Base-by-base conservation (phyloP, 2,888 invertebrate genomes). In the Bembecia ichneumoniformis region DNA sequence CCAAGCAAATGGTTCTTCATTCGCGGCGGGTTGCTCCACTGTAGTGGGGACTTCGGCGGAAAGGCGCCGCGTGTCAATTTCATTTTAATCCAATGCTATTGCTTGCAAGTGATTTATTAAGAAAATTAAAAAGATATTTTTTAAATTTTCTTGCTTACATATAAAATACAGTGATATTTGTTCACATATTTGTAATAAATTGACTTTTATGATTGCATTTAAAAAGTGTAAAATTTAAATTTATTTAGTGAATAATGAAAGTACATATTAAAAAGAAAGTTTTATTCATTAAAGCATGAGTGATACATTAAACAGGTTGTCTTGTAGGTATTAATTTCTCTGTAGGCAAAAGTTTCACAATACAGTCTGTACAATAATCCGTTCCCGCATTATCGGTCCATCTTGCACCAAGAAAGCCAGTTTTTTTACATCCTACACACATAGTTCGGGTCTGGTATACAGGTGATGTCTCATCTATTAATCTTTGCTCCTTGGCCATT, bases 361-460 rank as follows among this genome's bases (percentile, higher is more conserved):
- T 61, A 63, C 87, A 87, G 52, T 87, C 87, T 2, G 87, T 87
- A 53, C 87, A 87, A 56, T 80, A 87, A 53, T 86, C 87, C 34
- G 86, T 86, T 0, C 87, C 87, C 0, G 86, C 66, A 56, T 86
- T 83, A 50, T 87, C 87, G 0, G 87, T 87, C 87, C 87, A 87
- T 51, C 86, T 63, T 3, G 87, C 84, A 52, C 87, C 87, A 0
- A 83, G 62, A 52, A 87, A 87, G 0, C 80, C 82, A 45, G 68
- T 76, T 52, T 76, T 81, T 36, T 79, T 76, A 56, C 87, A 87
- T 1, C 84, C 86, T 46, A 86, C 83, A 66, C 87, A 87, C 70
- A 78, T 74, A 1, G 75, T 77, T 46, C 77, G 79, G n/a, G 62
- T 71, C 55, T 87, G 87, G 58, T 74, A 81, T 3, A 87, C 75